These are phyloP conservation scores for Atopsyche davidsoni DNA, from an alignment of 1,140 invertebrate species.

Conservation along the genomic window DNA sequence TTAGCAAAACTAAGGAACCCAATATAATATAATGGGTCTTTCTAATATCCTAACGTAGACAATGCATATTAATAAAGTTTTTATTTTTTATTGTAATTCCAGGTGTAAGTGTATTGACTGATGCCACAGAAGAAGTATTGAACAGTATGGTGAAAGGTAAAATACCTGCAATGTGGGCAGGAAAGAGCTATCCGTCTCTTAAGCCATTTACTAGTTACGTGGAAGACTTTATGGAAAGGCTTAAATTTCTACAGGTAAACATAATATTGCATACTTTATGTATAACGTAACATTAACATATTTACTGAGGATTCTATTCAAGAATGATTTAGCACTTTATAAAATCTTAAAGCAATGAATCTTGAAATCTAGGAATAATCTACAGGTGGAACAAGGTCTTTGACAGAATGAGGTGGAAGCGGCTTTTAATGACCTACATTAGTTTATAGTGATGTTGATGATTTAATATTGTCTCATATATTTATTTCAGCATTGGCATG, in stretches of 20 bases:
- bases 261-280: conserved; percentile 8
- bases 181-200: conserved; percentile 85
- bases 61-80: too few relatives aligned
- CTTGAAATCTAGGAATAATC: too few relatives aligned
- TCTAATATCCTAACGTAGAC: too few relatives aligned
- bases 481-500: conserved; percentile 68
- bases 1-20: too few relatives aligned
- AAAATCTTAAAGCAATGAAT: too few relatives aligned
- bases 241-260: conserved; percentile 71
- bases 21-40: too few relatives aligned
- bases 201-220: conserved; percentile 90
- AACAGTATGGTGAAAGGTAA: conserved; percentile 75
- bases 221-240: conserved; percentile 75
- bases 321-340: too few relatives aligned
- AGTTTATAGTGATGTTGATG: conserved; percentile 9
- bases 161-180: conserved; percentile 79
- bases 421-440: too few relatives aligned
- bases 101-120: conserved; percentile 65
- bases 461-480: conserved; percentile 24
- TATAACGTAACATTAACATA: too few relatives aligned
- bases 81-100: conserved; percentile 1
- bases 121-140: conserved; percentile 81
- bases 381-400: too few relatives aligned
- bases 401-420: too few relatives aligned
- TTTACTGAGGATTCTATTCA: too few relatives aligned